These are phyloP conservation scores for Platyrinchus mystaceus DNA, from an alignment of 2,797 vertebrate species.

Conservation along the genomic window DNA sequence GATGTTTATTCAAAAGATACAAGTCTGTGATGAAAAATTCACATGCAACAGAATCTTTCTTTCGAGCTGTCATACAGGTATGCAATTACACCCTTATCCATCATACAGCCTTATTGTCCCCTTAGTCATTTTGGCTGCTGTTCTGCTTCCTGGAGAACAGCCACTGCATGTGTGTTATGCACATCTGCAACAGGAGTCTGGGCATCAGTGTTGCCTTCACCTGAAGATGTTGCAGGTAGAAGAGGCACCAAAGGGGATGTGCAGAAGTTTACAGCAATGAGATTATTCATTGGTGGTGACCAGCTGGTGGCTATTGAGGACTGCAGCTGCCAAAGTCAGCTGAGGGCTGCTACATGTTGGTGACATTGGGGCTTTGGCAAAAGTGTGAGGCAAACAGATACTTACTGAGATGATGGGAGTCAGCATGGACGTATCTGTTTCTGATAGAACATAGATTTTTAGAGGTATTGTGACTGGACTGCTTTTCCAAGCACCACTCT, in stretches of 20 bases:
- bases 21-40: not conserved
- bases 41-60: not conserved
- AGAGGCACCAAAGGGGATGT: not conserved
- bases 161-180: rapidly evolving
- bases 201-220: rapidly evolving
- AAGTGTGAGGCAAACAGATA: not conserved
- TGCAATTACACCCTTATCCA: not conserved
- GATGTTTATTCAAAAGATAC: not conserved
- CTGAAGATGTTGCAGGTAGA: not conserved
- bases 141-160: not conserved
- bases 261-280: not conserved
- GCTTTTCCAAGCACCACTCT: not conserved
- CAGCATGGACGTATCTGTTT: not conserved
- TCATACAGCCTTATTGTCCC: not conserved
- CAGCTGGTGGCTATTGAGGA: not conserved
- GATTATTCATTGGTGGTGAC: not conserved
- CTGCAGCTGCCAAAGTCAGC: not conserved
- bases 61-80: not conserved
- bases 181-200: rapidly evolving
- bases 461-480: not conserved
- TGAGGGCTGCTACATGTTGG: rapidly evolving
- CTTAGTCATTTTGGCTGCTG: not conserved
- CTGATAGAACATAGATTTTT: not conserved
- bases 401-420: not conserved
- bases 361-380: not conserved